A percentile compares a stretch with the other conserved stretches of the same genome.
phyloP scores from a whole-genome alignment of 2,113 vertebrate genomes.

The Mellivora capensis region DNA sequence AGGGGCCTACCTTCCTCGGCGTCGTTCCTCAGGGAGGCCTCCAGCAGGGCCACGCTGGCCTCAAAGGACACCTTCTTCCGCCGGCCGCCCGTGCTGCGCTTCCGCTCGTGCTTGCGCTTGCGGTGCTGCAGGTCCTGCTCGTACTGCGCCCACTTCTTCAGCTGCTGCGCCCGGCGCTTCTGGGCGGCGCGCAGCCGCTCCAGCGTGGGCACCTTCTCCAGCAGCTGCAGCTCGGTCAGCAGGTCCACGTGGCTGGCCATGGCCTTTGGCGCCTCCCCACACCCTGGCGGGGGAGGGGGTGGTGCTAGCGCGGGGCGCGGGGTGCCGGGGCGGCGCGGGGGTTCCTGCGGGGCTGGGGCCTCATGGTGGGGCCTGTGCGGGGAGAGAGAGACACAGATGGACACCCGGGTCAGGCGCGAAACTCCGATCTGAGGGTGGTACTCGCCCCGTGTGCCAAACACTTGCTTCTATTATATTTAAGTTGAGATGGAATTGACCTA shows the following conservation, averaged over 20 bases:
- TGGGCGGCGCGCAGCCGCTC: constrained; percentile 94
- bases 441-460: not conserved
- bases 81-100: constrained; percentile 79
- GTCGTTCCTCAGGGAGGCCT: constrained; percentile 95
- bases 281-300: not conserved
- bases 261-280: constrained; percentile 33
- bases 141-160: constrained; percentile 96
- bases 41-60: constrained; percentile 92
- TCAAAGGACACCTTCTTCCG: constrained; percentile 92
- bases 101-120: constrained; percentile 93
- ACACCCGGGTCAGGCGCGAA: not conserved
- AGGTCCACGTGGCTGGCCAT: constrained; percentile 97
- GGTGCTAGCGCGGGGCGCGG: constrained; percentile 71
- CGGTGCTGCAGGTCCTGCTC: constrained; percentile 97
- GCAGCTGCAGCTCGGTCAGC: constrained; percentile 94
- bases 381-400: not conserved
- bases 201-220: constrained; percentile 96
- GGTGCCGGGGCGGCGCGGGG: constrained; percentile 10
- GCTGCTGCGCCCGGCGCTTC: constrained; percentile 95
- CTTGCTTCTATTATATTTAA: not conserved
- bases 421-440: not conserved
- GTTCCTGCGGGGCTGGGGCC: constrained; percentile 44
- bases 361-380: constrained; percentile 66
- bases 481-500: not conserved
- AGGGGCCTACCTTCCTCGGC: constrained; percentile 90